Evolutionary conservation across 2,888 invertebrate species (phyloP), one percentile per base, ranked within the genome.

Genomic region (Habroteleia sp.): DNA sequence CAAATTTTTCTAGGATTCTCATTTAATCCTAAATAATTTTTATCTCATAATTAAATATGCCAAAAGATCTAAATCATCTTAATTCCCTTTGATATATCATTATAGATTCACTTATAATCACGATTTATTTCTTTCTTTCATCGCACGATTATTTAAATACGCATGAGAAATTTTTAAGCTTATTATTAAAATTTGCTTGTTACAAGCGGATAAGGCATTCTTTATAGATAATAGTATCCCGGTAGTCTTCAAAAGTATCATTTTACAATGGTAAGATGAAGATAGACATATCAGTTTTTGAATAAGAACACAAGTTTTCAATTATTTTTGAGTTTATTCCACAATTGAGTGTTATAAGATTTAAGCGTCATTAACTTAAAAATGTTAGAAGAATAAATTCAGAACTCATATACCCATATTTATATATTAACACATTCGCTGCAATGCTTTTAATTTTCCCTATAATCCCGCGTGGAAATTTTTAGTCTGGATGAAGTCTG

Each of bases 21-120:
- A 29, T 13, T 48, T 65, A 65, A 65, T 65, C 52, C 29, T n/a
- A 3, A 42, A 44, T 27, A 27, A 17, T 23, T 52, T 31, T 17
- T 52, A 33, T 41, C 20, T 20, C 7, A 10, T 27, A 65, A 65
- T 52, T 52, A 52, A 42, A 41, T 16, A 52, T 65, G 42, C 52
- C n/a, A 16, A 33, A 11, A 33, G 42, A 52, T 17, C 39, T 62
- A 62, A 46, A 46, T 62, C 23, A 35, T 25, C 14, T 42, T 63
- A 63, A 63, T 50, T 29, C 31, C 50, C 8, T 63, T 63, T 50
- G 50, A 63, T 50, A 20, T 63, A 31, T 63, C 50, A 52, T 52
- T 50, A 50, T 52, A 41, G 14, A 4, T 35, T 63, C n/a, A 6
- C 16, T 25, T 16, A 31, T 63, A 63, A 50, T 52, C 25, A 35